Conservation (phyloP, 2,888 invertebrate species). For the Drosophila colorata region DNA sequence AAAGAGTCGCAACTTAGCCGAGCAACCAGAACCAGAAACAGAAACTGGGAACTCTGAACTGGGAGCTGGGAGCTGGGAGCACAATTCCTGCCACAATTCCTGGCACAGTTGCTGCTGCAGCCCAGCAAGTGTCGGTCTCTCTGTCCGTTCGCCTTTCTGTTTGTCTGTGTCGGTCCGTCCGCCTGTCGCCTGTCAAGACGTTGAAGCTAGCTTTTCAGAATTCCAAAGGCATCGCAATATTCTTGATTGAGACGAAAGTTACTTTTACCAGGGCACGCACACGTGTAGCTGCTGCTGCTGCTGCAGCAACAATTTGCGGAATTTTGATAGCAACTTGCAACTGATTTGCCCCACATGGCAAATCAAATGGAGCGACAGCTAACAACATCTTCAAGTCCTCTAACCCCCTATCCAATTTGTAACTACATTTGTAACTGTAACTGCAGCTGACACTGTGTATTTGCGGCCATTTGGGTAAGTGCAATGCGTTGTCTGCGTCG, state of each 20-base stretch:
- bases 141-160: background rate
- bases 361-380: conserved; percentile 55
- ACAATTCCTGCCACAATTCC: conserved; percentile 19
- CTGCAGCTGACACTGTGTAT: conserved; percentile 8
- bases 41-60: conserved; percentile 6
- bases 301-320: conserved; percentile 61
- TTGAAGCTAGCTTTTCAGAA: conserved; percentile 28
- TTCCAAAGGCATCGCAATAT: conserved; percentile 55
- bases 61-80: conserved; percentile 1
- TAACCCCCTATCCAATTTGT: background rate
- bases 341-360: conserved; percentile 57
- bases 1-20: conserved; percentile 27
- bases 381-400: background rate
- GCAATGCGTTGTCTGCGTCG: conserved; percentile 49
- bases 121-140: background rate
- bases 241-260: conserved; percentile 70
- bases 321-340: conserved; percentile 70
- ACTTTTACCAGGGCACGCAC: conserved; percentile 42
- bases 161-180: conserved; percentile 10
- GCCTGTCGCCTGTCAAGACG: conserved; percentile 43
- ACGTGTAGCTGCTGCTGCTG: conserved; percentile 41
- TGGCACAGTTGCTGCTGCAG: conserved; percentile 12
- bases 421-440: conserved; percentile 9
- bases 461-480: conserved; percentile 38
- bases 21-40: conserved; percentile 12